Evolutionary conservation across 2,888 invertebrate species (phyloP), one percentile per base, ranked within the genome.

Genomic region (Athripsodes cinereus): DNA sequence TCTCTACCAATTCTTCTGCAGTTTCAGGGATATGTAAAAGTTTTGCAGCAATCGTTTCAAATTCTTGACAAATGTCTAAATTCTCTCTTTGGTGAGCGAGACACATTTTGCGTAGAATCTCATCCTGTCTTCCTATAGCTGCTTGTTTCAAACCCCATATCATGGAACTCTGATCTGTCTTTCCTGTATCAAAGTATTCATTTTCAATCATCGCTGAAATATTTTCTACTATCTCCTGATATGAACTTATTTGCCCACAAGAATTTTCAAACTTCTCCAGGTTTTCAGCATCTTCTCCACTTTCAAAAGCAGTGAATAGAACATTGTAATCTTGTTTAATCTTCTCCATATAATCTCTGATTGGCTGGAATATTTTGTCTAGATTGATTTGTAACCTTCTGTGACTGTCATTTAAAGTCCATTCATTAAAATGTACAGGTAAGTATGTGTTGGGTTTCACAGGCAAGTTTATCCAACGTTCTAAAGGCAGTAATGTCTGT

Each of bases 1-100:
- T 84, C 62, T 87, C 88, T 65, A 95, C 82, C 26, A 96, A 75
- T 67, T 94, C 90, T 66, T 86, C 87, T 0, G 93, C 92, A 40
- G 86, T 87, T 62, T 80, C 80, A 0, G 95, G 94, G 64, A 86
- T 82, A 66, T 83, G 82, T 11, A 88, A 70, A 0, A 92, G 90
- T 64, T 78, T 82, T 31, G 75, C 75, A 65, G 83, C 82, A 56
- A 95, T 84, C 22, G 75, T 75, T 71, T 88, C 84, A 70, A 93
- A 95, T 65, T 83, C 82, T 1, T 75, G 72, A 67, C 88, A 88
- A 62, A 90, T 88, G 22, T 79, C 79, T 50, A 81, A 72, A 71
- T 88, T 87, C 66, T 86, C 84, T 57, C 74, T 76, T 66, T 82
- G 82, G 66, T 89, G 88, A 22, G 80, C 76, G 49, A 76, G 73